A percentile compares a stretch with the other conserved stretches of the same genome.
Evolutionary conservation across 1,140 invertebrate species (phyloP).

Genomic region (Eubasilissa regina): DNA sequence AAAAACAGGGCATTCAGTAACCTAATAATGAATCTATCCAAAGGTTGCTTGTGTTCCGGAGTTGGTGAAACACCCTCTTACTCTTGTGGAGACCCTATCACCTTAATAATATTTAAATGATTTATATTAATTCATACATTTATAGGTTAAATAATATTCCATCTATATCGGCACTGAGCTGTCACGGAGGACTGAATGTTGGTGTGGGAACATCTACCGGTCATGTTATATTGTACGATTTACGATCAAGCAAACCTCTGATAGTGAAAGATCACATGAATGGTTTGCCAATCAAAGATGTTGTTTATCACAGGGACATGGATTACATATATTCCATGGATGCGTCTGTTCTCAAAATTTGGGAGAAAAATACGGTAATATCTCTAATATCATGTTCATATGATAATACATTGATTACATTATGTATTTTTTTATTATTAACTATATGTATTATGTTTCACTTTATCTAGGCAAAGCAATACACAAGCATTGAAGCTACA

Average conservation of each 20-base stretch:
- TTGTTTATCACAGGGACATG: slow-evolving; percentile 88
- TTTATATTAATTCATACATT: slow-evolving; percentile 52
- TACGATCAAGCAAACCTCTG: slow-evolving; percentile 91
- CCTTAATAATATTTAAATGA: background rate
- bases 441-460: slow-evolving; percentile 51
- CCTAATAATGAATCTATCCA: too few species aligned
- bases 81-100: too few species aligned
- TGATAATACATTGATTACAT: background rate
- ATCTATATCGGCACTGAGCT: slow-evolving; percentile 85
- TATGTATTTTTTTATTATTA: slow-evolving; percentile 2
- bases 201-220: slow-evolving; percentile 95
- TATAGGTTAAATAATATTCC: slow-evolving; percentile 79
- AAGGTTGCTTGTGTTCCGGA: too few species aligned
- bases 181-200: slow-evolving; percentile 87
- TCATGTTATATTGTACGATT: slow-evolving; percentile 95
- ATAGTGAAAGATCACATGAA: slow-evolving; percentile 96
- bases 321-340: slow-evolving; percentile 95
- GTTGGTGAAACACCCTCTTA: too few species aligned
- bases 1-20: too few species aligned
- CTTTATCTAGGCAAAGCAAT: slow-evolving; percentile 87
- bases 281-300: slow-evolving; percentile 90
- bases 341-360: slow-evolving; percentile 92
- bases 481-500: slow-evolving; percentile 92
- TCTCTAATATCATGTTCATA: background rate
- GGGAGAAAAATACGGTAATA: slow-evolving; percentile 91